Conservation (phyloP, 2,797 vertebrate species). For the Chaetophractus vellerosus region DNA sequence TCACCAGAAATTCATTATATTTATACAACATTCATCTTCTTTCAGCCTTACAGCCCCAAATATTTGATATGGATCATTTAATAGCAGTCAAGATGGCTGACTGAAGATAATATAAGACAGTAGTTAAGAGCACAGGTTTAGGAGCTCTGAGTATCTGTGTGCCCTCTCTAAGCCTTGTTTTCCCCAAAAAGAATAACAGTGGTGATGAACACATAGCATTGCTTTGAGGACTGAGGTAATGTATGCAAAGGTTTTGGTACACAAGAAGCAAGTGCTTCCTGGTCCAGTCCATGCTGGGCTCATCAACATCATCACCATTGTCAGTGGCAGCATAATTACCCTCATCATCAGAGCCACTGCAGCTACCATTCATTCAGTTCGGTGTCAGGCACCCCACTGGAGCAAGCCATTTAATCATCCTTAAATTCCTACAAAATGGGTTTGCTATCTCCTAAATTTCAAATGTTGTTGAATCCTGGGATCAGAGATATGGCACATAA, state of each 20-base stretch:
- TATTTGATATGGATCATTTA: neutral
- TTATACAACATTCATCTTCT: neutral
- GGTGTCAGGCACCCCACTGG: neutral
- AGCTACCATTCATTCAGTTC: neutral
- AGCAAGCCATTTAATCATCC: neutral
- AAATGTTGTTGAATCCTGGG: neutral
- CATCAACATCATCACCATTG: neutral
- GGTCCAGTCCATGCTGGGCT: neutral
- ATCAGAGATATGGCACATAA: neutral
- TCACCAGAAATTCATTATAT: conserved; percentile 35
- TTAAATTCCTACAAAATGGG: conserved; percentile 1
- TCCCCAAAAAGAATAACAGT: conserved; percentile 16
- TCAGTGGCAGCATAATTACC: too few relatives aligned
- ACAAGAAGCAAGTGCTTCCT: neutral
- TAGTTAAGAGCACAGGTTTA: neutral
- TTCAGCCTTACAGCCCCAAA: neutral
- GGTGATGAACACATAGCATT: neutral
- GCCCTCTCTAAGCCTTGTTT: neutral
- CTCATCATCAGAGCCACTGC: neutral
- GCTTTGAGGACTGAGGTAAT: neutral
- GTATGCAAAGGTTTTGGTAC: neutral
- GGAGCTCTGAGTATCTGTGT: neutral
- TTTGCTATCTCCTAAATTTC: neutral
- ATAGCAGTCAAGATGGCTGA: neutral
- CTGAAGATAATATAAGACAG: neutral